These are phyloP conservation scores for Myrmecophaga tridactyla DNA, from an alignment of 2,113 vertebrate species.

Conservation along the genomic window DNA sequence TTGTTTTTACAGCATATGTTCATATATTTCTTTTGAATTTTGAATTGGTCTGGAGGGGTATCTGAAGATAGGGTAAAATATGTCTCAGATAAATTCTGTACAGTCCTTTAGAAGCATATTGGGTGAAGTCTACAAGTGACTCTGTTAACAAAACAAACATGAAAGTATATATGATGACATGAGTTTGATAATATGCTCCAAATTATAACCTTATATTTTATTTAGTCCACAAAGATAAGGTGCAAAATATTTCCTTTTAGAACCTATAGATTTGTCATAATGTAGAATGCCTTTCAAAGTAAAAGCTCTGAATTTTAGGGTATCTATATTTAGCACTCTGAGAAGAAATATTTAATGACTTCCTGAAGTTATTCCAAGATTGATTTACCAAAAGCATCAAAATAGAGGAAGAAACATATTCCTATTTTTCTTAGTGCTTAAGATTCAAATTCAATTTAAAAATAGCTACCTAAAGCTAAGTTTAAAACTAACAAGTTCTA, in stretches of 20 bases:
- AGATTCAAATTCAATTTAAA: too few relatives aligned
- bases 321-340: too few relatives aligned
- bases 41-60: background rate
- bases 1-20: background rate
- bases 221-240: background rate
- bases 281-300: background rate
- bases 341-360: too few relatives aligned
- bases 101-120: background rate
- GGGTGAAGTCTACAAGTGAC: background rate
- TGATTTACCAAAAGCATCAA: too few relatives aligned
- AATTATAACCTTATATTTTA: background rate
- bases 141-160: background rate
- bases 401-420: too few relatives aligned
- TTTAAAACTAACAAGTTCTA: too few relatives aligned
- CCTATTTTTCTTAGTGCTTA: too few relatives aligned
- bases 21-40: background rate
- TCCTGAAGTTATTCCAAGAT: too few relatives aligned
- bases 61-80: background rate
- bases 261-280: background rate
- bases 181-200: background rate
- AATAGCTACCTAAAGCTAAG: too few relatives aligned
- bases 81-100: background rate
- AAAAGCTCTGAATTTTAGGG: background rate
- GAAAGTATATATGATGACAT: background rate
- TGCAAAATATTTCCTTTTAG: background rate